Evolutionary conservation across 2,113 vertebrate genomes (phyloP).

Genomic region (Maccullochella peelii): DNA sequence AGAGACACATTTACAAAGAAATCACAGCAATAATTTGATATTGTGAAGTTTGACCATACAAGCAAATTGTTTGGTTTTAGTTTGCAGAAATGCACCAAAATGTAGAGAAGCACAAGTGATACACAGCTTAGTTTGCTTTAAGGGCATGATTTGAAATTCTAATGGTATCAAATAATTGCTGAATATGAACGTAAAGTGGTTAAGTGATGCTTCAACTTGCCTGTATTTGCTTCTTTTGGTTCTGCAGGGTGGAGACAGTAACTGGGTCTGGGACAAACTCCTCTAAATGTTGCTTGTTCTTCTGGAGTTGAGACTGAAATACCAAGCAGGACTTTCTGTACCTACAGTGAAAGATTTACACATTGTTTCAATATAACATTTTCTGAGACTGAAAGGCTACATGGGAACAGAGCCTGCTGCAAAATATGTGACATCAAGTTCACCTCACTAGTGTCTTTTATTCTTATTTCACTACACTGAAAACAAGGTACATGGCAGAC

Average conservation of each 20-base stretch:
- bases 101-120: neutral
- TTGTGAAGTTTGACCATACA: neutral
- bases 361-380: neutral
- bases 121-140: neutral
- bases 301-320: conserved; percentile 40
- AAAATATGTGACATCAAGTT: neutral
- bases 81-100: neutral
- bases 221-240: conserved; percentile 40
- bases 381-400: neutral
- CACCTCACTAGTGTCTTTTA: neutral
- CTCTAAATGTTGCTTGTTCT: conserved; percentile 38
- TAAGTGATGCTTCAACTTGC: conserved; percentile 13
- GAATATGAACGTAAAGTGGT: neutral
- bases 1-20: neutral
- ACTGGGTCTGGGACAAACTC: conserved; percentile 4
- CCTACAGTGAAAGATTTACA: conserved; percentile 28
- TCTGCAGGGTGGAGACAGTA: neutral
- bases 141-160: neutral
- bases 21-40: neutral
- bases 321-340: conserved; percentile 28
- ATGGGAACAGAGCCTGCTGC: neutral
- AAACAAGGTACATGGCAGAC: neutral
- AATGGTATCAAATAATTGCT: neutral
- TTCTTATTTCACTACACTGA: neutral
- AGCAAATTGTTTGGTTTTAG: neutral